These are phyloP conservation scores for Herpetotheres cachinnans DNA, from an alignment of 2,113 vertebrate species.

Conservation along the genomic window DNA sequence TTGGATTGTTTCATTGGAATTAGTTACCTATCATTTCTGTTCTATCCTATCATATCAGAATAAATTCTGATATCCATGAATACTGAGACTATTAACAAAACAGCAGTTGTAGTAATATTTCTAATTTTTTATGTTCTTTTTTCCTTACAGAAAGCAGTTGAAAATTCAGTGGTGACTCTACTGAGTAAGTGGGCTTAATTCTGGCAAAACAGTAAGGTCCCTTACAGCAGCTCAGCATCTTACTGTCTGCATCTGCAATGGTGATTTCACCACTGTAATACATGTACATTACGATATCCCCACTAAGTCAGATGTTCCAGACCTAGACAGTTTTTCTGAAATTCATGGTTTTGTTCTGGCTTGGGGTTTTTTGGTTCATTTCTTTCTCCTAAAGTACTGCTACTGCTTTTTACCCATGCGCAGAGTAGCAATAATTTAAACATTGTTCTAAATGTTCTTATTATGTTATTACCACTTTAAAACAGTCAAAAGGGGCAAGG, in stretches of 20 bases:
- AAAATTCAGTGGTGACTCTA: background rate
- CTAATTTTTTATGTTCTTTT: background rate
- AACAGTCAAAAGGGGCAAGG: background rate
- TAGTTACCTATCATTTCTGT: background rate
- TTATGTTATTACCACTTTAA: background rate
- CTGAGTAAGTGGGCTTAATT: background rate
- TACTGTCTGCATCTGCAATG: background rate
- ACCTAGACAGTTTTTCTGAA: background rate
- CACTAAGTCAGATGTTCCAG: background rate
- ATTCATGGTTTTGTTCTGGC: background rate
- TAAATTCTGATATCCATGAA: background rate
- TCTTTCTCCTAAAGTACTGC: background rate
- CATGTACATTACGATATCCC: fast-evolving
- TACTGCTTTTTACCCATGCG: background rate
- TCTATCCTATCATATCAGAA: too few relatives aligned
- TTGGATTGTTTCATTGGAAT: background rate
- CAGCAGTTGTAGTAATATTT: background rate
- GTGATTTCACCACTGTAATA: background rate
- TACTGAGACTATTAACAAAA: background rate
- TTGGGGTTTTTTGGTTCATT: background rate
- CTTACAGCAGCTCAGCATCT: background rate
- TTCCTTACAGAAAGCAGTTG: background rate
- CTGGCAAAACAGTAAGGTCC: background rate
- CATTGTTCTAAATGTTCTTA: background rate
- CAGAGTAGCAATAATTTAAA: background rate